phyloP scores from a whole-genome alignment of 2,797 vertebrate species.

The Bryconaethiops microstoma region DNA sequence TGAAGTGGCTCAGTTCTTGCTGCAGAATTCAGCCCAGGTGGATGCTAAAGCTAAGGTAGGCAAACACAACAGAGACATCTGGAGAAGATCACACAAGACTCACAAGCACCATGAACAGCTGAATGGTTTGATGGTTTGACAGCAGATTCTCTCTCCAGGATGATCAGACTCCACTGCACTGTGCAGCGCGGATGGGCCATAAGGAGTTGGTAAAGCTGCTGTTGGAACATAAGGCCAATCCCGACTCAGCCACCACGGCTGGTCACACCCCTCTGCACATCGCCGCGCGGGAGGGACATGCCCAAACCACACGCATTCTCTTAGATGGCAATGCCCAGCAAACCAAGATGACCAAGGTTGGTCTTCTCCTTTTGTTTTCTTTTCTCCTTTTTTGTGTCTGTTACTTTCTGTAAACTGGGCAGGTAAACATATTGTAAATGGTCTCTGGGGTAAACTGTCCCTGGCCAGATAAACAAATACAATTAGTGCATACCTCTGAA shows the following conservation, averaged over 20 bases:
- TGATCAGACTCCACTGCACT: constrained; percentile 96
- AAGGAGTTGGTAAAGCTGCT: constrained; percentile 88
- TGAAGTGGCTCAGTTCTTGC: constrained; percentile 92
- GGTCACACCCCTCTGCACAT: constrained; percentile 94
- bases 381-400: not conserved
- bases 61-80: not conserved
- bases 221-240: constrained; percentile 84
- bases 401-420: too few relatives aligned
- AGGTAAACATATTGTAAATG: too few relatives aligned
- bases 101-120: not conserved
- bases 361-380: not conserved
- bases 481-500: too few relatives aligned
- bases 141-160: constrained; percentile 74
- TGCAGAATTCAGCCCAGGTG: constrained; percentile 94
- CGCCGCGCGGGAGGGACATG: constrained; percentile 87
- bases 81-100: not conserved
- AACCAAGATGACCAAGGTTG: constrained; percentile 94
- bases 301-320: constrained; percentile 85
- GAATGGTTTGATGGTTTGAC: not conserved
- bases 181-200: constrained; percentile 93
- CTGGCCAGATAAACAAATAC: too few relatives aligned
- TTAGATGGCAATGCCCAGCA: constrained; percentile 89
- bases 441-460: too few relatives aligned
- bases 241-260: constrained; percentile 89
- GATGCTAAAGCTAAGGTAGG: constrained; percentile 94